These are phyloP conservation scores for Bombus picipes DNA, from an alignment of 1,140 invertebrate species.

Conservation along the genomic window DNA sequence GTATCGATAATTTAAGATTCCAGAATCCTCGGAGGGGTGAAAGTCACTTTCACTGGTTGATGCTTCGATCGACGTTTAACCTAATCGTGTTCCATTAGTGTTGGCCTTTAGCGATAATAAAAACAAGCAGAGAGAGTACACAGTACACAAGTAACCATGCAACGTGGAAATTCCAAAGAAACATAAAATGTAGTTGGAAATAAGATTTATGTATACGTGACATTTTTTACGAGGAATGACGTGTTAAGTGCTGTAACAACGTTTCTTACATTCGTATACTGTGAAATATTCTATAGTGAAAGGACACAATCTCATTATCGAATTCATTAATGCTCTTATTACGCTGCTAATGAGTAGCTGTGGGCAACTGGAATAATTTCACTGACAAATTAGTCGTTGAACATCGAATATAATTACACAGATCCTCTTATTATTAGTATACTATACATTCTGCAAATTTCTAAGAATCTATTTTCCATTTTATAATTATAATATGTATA, in stretches of 20 bases:
- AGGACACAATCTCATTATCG: not conserved
- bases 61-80: not conserved
- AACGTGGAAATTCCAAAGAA: not conserved
- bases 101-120: not conserved
- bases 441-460: not conserved
- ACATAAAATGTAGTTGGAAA: not conserved
- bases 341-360: not conserved
- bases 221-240: not conserved
- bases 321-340: not conserved
- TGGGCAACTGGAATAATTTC: not conserved
- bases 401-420: not conserved
- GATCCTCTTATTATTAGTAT: not conserved
- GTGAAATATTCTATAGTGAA: not conserved
- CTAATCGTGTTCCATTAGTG: not conserved
- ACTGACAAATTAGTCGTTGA: not conserved
- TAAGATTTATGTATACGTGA: not conserved
- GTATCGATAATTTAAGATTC: conserved; percentile 30
- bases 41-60: conserved; percentile 30
- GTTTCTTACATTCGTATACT: not conserved
- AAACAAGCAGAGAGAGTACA: not conserved
- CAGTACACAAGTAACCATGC: not conserved
- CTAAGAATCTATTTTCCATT: not conserved
- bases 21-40: conserved; percentile 18
- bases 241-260: not conserved
- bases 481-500: not conserved